Evolutionary conservation across 2,888 invertebrate species (phyloP).

Genomic region (Ernsta delagoae): DNA sequence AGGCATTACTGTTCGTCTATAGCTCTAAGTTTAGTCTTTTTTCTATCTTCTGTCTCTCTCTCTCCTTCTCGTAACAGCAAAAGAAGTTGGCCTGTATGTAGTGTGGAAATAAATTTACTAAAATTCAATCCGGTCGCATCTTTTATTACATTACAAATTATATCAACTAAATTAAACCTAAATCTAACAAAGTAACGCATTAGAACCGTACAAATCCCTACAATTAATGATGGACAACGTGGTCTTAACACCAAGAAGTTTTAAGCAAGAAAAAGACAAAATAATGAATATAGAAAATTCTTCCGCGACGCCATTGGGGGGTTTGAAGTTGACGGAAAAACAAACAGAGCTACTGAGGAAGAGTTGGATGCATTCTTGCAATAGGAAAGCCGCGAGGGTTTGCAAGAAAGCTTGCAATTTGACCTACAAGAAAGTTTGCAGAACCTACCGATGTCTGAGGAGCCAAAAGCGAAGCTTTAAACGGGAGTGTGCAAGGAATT

Average conservation of each 20-base stretch:
- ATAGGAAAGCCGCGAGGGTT: slow-evolving; percentile 46
- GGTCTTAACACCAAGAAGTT: background rate
- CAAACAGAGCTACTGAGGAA: slow-evolving; percentile 44
- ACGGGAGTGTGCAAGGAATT: slow-evolving; percentile 52
- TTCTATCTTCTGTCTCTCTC: too few relatives aligned
- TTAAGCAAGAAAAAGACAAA: background rate
- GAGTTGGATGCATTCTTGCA: slow-evolving; percentile 47
- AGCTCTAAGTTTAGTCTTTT: too few relatives aligned
- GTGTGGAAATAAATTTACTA: too few relatives aligned
- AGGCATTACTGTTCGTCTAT: too few relatives aligned
- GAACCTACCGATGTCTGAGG: slow-evolving; percentile 47
- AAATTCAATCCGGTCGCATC: too few relatives aligned
- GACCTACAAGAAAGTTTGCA: slow-evolving; percentile 48
- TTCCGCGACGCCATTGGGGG: slow-evolving; percentile 22
- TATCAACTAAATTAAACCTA: too few relatives aligned
- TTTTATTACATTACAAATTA: too few relatives aligned
- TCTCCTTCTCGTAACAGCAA: too few relatives aligned
- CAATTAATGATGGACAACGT: background rate
- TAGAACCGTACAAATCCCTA: too few relatives aligned
- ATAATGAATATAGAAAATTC: background rate
- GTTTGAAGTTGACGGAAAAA: slow-evolving; percentile 38
- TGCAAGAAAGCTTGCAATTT: slow-evolving; percentile 52
- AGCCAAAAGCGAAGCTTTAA: slow-evolving; percentile 51
- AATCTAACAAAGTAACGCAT: too few relatives aligned
- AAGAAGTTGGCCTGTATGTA: too few relatives aligned